Evolutionary conservation across 2,888 invertebrate species (phyloP), one percentile per base, ranked within the genome.

Genomic region (Pantelozetes paolii): DNA sequence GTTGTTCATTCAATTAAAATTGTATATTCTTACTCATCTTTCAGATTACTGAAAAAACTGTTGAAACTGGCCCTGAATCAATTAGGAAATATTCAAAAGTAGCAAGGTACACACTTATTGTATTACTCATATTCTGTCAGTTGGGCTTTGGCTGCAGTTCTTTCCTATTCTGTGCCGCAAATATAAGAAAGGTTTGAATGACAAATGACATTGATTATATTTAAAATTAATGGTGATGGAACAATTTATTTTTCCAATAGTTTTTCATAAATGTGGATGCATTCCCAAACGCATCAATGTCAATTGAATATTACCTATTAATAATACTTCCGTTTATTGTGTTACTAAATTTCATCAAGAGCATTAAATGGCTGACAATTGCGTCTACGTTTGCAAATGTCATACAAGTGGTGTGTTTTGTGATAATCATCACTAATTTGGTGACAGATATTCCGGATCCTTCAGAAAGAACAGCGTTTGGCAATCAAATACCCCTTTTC

Each of bases 361-460:
- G 59, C 59, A 72, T 72, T 15, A 30, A 45, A 18, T 50, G 28
- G n/a, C 23, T 72, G 59, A 15, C 72, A 1, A 69, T 72, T 32
- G 72, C 59, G 13, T 72, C 72, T 5, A 9, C 28, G 3, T 13
- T 67, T 3, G 72, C 72, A 1, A 72, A 72, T 64, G 1, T 72
- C 15, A 36, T 72, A 40, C 72, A 72, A 26, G 2, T 71, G 62
- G 23, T 62, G 0, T 59, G 62, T 36, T 64, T 72, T 32, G 23
- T 28, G 3, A 74, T 74, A 11, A 74, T 74, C 71, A 18, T 48
- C 9, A 71, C 71, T 32, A 74, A 74, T 28, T 62, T 74, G 54
- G 74, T 74, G 1, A 57, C 71, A n/a, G 20, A 74, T 57, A 20
- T 74, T 13, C 13, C 13, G 26, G 54, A 30, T 9, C 30, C 30